Conservation (phyloP, 1,140 invertebrate species). For the Drosophila bocki region DNA sequence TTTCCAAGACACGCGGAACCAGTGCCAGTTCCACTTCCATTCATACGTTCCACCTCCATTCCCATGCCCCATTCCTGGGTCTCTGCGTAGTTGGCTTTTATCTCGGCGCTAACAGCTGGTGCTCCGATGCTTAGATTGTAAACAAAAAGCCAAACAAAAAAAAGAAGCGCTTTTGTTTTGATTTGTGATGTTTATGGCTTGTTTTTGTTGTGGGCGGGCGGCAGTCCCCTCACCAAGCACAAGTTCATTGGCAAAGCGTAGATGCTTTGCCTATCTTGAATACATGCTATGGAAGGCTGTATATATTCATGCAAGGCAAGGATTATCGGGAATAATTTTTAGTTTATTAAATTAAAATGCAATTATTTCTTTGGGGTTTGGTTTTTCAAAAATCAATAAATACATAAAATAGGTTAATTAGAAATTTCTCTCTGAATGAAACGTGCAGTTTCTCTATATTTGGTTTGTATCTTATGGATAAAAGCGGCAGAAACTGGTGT, state of each 20-base stretch:
- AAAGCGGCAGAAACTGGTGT: background rate
- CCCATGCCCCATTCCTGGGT: constrained; percentile 6
- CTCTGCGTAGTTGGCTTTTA: constrained; percentile 26
- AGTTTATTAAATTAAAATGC: background rate
- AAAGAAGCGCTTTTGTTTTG: constrained; percentile 13
- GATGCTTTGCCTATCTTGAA: background rate
- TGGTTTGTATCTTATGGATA: background rate
- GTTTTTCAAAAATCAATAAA: background rate
- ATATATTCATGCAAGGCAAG: background rate
- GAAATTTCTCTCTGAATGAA: background rate
- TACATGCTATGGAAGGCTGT: background rate
- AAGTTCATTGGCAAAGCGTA: constrained; percentile 4
- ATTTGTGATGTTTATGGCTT: constrained; percentile 17
- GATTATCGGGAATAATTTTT: background rate
- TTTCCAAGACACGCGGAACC: constrained; percentile 28
- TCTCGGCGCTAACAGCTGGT: constrained; percentile 31
- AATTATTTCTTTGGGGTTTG: background rate
- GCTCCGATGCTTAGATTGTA: constrained; percentile 21
- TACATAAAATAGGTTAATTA: background rate
- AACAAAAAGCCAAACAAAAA: constrained; percentile 15
- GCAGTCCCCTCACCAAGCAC: background rate
- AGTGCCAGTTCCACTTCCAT: constrained; percentile 27
- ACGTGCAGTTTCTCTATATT: background rate
- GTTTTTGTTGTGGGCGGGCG: constrained; percentile 7
- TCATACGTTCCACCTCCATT: constrained; percentile 1